A percentile compares a stretch with the other conserved stretches of the same genome.
phyloP scores from a whole-genome alignment of 1,140 invertebrate species.

The Drosophila jambulina region DNA sequence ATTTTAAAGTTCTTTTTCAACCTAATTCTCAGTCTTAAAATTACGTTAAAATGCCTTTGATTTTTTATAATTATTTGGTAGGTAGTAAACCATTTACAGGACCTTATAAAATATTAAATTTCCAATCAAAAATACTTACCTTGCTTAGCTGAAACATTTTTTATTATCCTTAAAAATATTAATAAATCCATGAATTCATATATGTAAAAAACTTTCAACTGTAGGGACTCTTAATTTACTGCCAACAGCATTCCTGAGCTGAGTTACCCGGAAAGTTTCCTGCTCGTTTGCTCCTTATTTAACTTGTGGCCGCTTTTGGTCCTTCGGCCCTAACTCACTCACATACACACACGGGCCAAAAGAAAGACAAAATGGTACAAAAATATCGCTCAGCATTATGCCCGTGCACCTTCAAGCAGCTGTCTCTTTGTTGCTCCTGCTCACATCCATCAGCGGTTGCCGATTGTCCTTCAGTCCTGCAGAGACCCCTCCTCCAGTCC shows the following conservation, averaged over 20 bases:
- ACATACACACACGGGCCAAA: background rate
- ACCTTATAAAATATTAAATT: background rate
- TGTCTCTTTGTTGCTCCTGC: conserved; percentile 59
- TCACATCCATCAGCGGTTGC: conserved; percentile 71
- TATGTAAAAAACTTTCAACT: background rate
- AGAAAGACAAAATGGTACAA: conserved; percentile 41
- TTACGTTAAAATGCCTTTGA: background rate
- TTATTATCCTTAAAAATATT: background rate
- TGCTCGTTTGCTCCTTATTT: conserved; percentile 62
- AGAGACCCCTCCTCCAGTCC: background rate
- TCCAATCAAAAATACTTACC: background rate
- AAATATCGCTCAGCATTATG: conserved; percentile 61
- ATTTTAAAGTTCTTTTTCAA: background rate
- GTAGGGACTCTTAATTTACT: background rate
- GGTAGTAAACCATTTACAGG: too few species aligned
- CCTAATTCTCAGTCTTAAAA: too few species aligned
- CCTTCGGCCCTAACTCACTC: background rate
- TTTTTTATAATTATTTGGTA: background rate
- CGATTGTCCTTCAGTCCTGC: conserved; percentile 36
- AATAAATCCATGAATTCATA: background rate
- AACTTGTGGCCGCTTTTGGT: conserved; percentile 58
- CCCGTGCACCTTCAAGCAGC: conserved; percentile 60
- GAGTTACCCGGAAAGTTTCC: conserved; percentile 14
- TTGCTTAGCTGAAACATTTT: background rate
- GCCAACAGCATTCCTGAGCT: conserved; percentile 37